Conservation (phyloP, 2,797 vertebrate genomes). For the Chiroxiphia lanceolata region DNA sequence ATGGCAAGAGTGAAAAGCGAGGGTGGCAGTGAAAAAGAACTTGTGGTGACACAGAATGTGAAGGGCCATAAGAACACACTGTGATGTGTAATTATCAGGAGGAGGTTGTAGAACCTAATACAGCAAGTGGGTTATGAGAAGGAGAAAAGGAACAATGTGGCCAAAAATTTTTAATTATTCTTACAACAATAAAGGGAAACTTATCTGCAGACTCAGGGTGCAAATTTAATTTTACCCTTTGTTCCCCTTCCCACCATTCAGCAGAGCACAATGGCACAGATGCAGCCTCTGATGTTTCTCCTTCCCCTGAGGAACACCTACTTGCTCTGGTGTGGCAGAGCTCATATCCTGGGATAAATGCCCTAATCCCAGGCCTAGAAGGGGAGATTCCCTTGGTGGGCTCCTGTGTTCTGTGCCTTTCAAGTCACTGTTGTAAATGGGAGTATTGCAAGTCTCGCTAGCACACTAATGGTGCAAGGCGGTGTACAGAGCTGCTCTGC, state of each 20-base stretch:
- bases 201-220: not conserved
- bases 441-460: not conserved
- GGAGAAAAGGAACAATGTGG: not conserved
- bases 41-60: not conserved
- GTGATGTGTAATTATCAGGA: not conserved
- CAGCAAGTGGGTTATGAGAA: not conserved
- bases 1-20: not conserved
- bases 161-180: not conserved
- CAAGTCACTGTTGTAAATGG: not conserved
- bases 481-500: not conserved
- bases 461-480: accelerated
- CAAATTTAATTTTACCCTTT: slow-evolving; percentile 13
- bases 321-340: not conserved
- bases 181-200: slow-evolving; percentile 18
- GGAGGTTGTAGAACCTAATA: not conserved
- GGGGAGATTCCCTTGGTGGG: not conserved
- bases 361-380: not conserved
- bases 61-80: not conserved
- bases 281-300: not conserved
- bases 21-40: not conserved
- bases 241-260: not conserved
- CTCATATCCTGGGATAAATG: not conserved
- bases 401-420: not conserved
- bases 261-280: not conserved
- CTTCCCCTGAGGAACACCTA: not conserved